Evolutionary conservation across 2,113 vertebrate species (phyloP), one percentile per base, ranked within the genome.

Genomic region (Macheiramphus alcinus): DNA sequence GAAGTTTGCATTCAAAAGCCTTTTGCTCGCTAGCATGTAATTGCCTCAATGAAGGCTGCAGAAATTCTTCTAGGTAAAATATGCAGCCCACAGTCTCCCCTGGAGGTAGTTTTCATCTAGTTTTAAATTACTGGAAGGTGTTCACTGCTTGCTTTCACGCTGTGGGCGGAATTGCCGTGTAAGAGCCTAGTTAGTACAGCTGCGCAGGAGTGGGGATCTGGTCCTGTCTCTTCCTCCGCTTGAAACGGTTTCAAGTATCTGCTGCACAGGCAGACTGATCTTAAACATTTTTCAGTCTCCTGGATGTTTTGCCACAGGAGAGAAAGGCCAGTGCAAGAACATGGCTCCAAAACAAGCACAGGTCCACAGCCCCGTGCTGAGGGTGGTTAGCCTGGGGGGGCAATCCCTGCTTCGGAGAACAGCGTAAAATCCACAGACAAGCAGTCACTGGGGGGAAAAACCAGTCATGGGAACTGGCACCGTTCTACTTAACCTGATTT

Each of bases 171-270:
- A 89, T 23, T 78, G 63, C 59, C 17, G 1, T 43, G 11, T 61
- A 76, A 65, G 36, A 63, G 34, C 32, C 22, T 18, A 13, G 55
- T 13, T n/a, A 53, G n/a, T n/a, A 38, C 29, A 50, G 55, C 38
- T 25, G 18, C 0, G 0, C 27, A 36, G 36, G 40, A 65, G 43
- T 3, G 6, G n/a, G 38, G 38, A 40, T 47, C 18, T 26, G 52
- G 43, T 73, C 48, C 38, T 17, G 42, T 26, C 16, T 47, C 42
- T 62, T 80, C 15, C 34, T 58, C 71, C 9, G 3, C 45, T 36
- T 58, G 42, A 86, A 92, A 53, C 3, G 7, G 7, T 75, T 92
- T 83, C 50, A 40, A 66, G 31, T 12, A 29, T 42, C 58, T 94
- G 47, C 45, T 80, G 7, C 36, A 43, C 13, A 29, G 16, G 40